Percentiles rank a stretch among this genome's conserved stretches.
These are phyloP conservation scores for Penaeus japonicus DNA, from an alignment of 1,140 invertebrate genomes.

Conservation along the genomic window DNA sequence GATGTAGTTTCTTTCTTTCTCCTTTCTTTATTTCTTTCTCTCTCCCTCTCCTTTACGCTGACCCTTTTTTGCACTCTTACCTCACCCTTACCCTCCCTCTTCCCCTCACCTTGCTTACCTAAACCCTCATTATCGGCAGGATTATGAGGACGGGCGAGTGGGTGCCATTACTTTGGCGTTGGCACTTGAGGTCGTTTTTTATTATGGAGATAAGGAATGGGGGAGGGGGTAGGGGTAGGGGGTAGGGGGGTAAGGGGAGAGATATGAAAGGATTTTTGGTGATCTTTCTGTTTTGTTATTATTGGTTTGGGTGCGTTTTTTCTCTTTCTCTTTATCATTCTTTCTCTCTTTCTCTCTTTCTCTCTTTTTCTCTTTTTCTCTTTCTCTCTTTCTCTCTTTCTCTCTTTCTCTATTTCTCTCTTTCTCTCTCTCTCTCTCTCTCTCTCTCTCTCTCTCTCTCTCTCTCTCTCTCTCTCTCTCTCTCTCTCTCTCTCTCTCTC, in stretches of 20 bases:
- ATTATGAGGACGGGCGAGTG: too few species aligned
- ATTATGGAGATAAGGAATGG: too few species aligned
- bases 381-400: background rate
- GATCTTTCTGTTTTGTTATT: too few species aligned
- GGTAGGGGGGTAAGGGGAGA: too few species aligned
- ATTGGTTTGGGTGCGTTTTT: too few species aligned
- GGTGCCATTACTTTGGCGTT: too few species aligned
- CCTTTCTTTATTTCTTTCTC: background rate
- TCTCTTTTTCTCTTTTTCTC: background rate
- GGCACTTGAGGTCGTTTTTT: too few species aligned
- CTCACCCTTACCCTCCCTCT: background rate
- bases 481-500: background rate
- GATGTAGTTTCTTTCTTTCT: background rate
- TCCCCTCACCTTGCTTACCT: too few species aligned
- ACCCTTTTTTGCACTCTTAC: background rate
- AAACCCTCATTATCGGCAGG: too few species aligned
- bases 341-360: background rate
- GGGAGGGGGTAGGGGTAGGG: too few species aligned
- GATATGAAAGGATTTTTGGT: too few species aligned
- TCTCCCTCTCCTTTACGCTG: background rate
- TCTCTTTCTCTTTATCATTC: background rate
- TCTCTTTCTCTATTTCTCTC: background rate
- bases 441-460: background rate
- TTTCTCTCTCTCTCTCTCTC: background rate
- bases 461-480: background rate